Evolutionary conservation across 2,113 vertebrate species (phyloP), one percentile per base, ranked within the genome.

Genomic region (Onychostoma macrolepis): DNA sequence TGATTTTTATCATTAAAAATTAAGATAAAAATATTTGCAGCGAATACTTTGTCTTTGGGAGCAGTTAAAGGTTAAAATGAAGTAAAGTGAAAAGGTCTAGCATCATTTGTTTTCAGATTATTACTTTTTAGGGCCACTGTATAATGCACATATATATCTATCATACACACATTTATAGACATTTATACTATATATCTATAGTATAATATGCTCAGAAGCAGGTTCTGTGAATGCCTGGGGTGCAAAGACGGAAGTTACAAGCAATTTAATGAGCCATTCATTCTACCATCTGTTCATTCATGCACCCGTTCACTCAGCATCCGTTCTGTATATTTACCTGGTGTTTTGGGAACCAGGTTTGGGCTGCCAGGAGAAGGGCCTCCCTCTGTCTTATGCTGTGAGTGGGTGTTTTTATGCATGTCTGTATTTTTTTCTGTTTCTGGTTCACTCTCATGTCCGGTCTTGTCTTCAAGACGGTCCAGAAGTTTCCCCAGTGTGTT

Each of bases 401-500:
- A 91, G 41, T 92, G 58, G 15, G 65, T 90, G 63, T 87, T 77
- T 90, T 65, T 56, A 21, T 82, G 50, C 10, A 89, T 82, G 0
- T 90, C 88, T 1, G 75, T 85, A 86, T 90, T 85, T 36, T 80
- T 75, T 21, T 85, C 82, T 63, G 91, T 90, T 87, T 94, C 87
- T 43, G 92, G 24, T 89, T 93, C 74, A 89, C 12, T 26, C 88
- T 74, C 94, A 89, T 91, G 90, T 6, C 41, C 89, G 4, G 90
- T 88, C 65, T 95, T 96, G 45, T 95, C 93, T 30, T 98, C 97
- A 88, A 98, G 92, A 67, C 93, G 96, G 89, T 97, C 96, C 67
- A 99, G 96, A 3, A 99, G 93, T 85, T 97, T 97, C 87, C 95
- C 97, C 75, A 99, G 93, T 4, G 97, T 98, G 6, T 96, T 96